Conservation (phyloP, 2,888 invertebrate species). For the Papilio demoleus region DNA sequence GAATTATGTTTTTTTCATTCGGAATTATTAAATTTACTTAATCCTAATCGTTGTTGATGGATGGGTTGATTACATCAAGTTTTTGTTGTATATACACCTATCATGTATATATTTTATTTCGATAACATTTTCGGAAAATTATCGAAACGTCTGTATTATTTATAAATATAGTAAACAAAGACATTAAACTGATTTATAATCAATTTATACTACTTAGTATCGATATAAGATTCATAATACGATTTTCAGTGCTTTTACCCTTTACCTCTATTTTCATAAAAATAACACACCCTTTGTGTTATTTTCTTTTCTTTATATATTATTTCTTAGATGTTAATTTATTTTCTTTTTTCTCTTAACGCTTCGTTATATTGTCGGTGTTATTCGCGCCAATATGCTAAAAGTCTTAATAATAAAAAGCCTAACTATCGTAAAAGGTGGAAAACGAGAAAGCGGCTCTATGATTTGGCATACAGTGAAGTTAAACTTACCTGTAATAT, state of each 20-base stretch:
- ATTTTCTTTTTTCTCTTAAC: too few species aligned
- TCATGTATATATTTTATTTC: too few species aligned
- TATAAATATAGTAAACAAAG: not conserved
- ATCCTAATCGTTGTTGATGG: conserved; percentile 1
- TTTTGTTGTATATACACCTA: not conserved
- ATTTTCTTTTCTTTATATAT: not conserved
- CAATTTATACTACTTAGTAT: not conserved
- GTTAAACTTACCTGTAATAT: conserved; percentile 48
- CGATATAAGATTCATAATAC: not conserved
- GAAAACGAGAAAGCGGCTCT: not conserved
- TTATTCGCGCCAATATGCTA: too few species aligned
- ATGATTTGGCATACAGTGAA: too few species aligned
- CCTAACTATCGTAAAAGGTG: not conserved
- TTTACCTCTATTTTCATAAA: not conserved
- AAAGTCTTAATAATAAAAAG: too few species aligned
- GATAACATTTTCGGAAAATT: not conserved
- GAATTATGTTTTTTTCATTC: not conserved
- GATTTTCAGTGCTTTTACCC: not conserved
- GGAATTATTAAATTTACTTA: not conserved
- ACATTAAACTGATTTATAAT: not conserved
- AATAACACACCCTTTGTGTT: not conserved
- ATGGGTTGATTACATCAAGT: not conserved
- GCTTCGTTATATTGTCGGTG: too few species aligned
- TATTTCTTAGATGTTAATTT: too few species aligned
- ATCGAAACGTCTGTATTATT: not conserved